Evolutionary conservation across 2,797 vertebrate genomes (phyloP).

Genomic region (Stomatorhinus walkeri): DNA sequence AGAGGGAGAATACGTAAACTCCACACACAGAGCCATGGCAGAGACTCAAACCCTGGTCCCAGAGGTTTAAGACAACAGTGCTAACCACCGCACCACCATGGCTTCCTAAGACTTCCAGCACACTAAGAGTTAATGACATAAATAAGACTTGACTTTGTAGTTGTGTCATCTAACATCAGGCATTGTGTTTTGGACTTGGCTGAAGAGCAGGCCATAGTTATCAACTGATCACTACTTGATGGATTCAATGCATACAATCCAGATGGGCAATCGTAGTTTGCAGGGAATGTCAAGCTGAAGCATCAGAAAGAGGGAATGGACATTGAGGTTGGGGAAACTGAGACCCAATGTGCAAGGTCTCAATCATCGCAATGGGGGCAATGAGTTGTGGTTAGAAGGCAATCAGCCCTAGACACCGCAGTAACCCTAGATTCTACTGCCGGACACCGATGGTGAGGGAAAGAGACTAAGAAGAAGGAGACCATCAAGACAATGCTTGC

Average conservation of each 20-base stretch:
- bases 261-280: not conserved
- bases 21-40: not conserved
- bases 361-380: not conserved
- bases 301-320: not conserved
- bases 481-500: not conserved
- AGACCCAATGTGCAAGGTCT: not conserved
- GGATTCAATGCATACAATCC: not conserved
- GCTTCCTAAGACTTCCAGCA: not conserved
- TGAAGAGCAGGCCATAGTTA: not conserved
- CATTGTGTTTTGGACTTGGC: not conserved
- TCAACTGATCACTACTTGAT: not conserved
- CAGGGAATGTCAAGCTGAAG: not conserved
- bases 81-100: not conserved
- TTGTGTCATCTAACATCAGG: not conserved
- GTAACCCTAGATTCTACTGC: not conserved
- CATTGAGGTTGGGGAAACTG: not conserved
- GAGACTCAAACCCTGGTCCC: not conserved
- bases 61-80: not conserved
- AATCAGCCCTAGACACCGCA: not conserved
- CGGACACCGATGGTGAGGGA: not conserved
- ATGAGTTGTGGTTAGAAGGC: not conserved
- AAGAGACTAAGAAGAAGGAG: not conserved
- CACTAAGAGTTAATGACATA: not conserved
- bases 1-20: not conserved
- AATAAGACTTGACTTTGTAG: not conserved